Evolutionary conservation across 1,140 invertebrate genomes (phyloP).

Genomic region (Tetraneura akinire): DNA sequence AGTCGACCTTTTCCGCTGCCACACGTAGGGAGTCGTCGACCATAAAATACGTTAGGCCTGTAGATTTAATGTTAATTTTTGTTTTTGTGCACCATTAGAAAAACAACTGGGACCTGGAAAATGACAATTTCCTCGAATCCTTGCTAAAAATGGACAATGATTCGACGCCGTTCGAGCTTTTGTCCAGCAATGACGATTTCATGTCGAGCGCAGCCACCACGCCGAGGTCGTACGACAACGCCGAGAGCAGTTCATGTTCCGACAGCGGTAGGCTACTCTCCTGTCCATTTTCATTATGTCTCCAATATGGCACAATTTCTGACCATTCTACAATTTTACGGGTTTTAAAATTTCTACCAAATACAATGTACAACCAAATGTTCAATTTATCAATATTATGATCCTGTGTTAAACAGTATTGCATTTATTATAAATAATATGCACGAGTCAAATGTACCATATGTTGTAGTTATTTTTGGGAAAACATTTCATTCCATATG

Average conservation of each 20-base stretch:
- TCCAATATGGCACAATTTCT: not conserved
- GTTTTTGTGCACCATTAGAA: not conserved
- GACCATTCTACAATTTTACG: not conserved
- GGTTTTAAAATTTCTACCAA: not conserved
- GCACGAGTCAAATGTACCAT: not conserved
- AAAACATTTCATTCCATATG: not conserved
- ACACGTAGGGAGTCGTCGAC: no score
- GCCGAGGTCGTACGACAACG: slow-evolving; percentile 28
- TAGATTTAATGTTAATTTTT: not conserved
- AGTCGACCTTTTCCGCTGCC: no score
- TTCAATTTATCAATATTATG: not conserved
- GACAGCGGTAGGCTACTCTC: slow-evolving; percentile 55
- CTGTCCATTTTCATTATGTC: not conserved
- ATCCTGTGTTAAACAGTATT: no score
- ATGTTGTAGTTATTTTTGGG: not conserved
- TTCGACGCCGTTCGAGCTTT: slow-evolving; percentile 46
- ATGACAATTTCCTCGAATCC: slow-evolving; percentile 54
- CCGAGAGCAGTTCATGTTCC: slow-evolving; percentile 54
- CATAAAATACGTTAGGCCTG: no score
- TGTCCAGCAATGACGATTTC: slow-evolving; percentile 1
- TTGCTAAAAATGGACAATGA: slow-evolving; percentile 52
- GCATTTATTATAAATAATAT: not conserved
- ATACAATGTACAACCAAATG: no score
- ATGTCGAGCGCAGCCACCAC: slow-evolving; percentile 34
- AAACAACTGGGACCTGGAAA: slow-evolving; percentile 53